phyloP scores from a whole-genome alignment of 2,888 invertebrate species.

The Carterocephalus palaemon region DNA sequence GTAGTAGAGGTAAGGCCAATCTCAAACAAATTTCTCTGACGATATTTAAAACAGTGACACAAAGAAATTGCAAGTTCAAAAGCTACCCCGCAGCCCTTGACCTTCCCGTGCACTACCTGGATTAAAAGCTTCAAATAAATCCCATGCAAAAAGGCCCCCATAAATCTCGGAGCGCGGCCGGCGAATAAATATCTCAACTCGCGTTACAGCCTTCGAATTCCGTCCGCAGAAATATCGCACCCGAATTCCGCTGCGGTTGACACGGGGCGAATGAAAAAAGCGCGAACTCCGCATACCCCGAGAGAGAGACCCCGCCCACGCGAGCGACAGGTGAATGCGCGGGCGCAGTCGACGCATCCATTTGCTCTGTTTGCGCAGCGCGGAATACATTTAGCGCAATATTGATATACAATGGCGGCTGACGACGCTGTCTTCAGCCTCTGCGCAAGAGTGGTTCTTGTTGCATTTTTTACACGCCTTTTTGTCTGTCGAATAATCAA shows the following conservation, averaged over 20 bases:
- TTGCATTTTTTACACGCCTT: slow-evolving; percentile 15
- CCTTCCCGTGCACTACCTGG: slow-evolving; percentile 46
- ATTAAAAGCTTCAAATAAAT: slow-evolving; percentile 61
- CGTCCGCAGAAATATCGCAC: slow-evolving; percentile 74
- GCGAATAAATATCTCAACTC: slow-evolving; percentile 68
- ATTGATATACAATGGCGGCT: slow-evolving; percentile 69
- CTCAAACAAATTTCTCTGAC: no score
- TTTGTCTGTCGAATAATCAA: slow-evolving; percentile 14
- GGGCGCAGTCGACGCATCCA: slow-evolving; percentile 52
- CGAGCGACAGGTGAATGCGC: slow-evolving; percentile 75
- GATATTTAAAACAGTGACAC: not conserved
- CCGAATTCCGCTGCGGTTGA: slow-evolving; percentile 70
- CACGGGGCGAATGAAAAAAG: slow-evolving; percentile 64
- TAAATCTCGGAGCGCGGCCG: slow-evolving; percentile 58
- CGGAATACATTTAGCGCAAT: slow-evolving; percentile 64
- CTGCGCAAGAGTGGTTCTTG: slow-evolving; percentile 3
- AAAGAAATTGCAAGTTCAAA: slow-evolving; percentile 4
- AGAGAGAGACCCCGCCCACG: slow-evolving; percentile 71
- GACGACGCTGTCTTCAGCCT: slow-evolving; percentile 42
- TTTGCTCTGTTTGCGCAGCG: slow-evolving; percentile 55
- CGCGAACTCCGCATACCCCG: slow-evolving; percentile 61
- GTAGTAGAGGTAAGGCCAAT: no score
- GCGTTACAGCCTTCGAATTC: slow-evolving; percentile 71
- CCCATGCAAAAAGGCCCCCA: slow-evolving; percentile 48
- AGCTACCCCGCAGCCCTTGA: slow-evolving; percentile 10